Evolutionary conservation across 2,888 invertebrate genomes (phyloP).

Genomic region (Meteorus colon): DNA sequence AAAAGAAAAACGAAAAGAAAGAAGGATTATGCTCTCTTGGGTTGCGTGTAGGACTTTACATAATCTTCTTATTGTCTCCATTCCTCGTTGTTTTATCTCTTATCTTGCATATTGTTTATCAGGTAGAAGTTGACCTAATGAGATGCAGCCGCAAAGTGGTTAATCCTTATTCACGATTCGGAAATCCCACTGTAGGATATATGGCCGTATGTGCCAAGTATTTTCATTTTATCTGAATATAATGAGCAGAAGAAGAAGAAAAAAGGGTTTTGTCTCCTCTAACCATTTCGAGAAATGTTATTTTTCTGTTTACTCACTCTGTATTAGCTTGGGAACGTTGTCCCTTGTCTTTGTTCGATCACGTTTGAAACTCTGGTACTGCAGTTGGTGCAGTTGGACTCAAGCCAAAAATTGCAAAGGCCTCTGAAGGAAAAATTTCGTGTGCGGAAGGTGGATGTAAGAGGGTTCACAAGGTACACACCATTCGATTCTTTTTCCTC

Average conservation of each 20-base stretch:
- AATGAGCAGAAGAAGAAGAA: slow-evolving; percentile 18
- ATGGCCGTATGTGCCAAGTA: neutral
- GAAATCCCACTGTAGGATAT: slow-evolving; percentile 24
- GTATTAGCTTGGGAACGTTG: slow-evolving; percentile 21
- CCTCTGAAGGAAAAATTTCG: neutral
- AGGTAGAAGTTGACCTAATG: slow-evolving; percentile 50
- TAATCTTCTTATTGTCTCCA: slow-evolving; percentile 48
- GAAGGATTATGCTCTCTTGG: slow-evolving; percentile 45
- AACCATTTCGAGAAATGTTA: slow-evolving; percentile 1
- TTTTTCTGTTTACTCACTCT: slow-evolving; percentile 22
- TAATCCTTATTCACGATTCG: slow-evolving; percentile 50
- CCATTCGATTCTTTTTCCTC: neutral
- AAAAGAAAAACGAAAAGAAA: neutral
- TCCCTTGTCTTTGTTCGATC: slow-evolving; percentile 17
- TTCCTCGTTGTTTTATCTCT: slow-evolving; percentile 47
- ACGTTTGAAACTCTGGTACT: neutral
- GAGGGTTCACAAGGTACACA: slow-evolving; percentile 22
- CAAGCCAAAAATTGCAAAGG: slow-evolving; percentile 22
- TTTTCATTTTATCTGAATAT: neutral
- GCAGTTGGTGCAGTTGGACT: slow-evolving; percentile 21
- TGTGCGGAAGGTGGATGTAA: neutral
- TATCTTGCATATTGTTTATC: slow-evolving; percentile 50
- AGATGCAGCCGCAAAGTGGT: slow-evolving; percentile 49
- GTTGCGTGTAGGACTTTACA: slow-evolving; percentile 48
- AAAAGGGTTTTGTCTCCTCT: neutral